Evolutionary conservation across 2,113 vertebrate genomes (phyloP).

Genomic region (Lanius collurio): DNA sequence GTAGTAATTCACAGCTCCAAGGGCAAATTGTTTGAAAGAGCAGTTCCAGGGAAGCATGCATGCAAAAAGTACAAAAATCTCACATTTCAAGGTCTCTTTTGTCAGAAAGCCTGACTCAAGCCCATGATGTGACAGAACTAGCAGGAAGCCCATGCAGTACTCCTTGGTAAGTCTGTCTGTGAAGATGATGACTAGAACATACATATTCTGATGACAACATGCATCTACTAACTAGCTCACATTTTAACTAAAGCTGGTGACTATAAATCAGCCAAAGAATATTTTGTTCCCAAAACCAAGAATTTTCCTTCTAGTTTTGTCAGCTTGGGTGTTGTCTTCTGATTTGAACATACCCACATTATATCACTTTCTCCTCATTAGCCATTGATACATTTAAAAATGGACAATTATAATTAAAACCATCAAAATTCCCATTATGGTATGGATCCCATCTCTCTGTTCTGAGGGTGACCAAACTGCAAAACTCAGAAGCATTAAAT

Average conservation of each 20-base stretch:
- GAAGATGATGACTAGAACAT: not conserved
- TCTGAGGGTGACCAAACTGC: not conserved
- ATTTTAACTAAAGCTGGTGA: not conserved
- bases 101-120: not conserved
- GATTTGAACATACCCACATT: not conserved
- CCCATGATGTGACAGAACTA: not conserved
- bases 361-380: not conserved
- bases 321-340: not conserved
- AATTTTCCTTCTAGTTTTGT: not conserved
- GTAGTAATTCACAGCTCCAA: not conserved
- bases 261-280: not conserved
- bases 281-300: not conserved
- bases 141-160: not conserved
- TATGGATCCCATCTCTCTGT: not conserved
- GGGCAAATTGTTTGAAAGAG: not conserved
- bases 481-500: not conserved
- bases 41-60: not conserved
- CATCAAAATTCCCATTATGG: not conserved
- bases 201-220: not conserved
- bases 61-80: not conserved
- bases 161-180: not conserved
- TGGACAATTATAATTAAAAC: not conserved
- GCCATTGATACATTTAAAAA: not conserved
- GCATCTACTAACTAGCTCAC: not conserved
- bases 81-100: not conserved